Evolutionary conservation across 2,113 vertebrate genomes (phyloP), one percentile per base, ranked within the genome.

Genomic region (Planiliza haematocheilus): DNA sequence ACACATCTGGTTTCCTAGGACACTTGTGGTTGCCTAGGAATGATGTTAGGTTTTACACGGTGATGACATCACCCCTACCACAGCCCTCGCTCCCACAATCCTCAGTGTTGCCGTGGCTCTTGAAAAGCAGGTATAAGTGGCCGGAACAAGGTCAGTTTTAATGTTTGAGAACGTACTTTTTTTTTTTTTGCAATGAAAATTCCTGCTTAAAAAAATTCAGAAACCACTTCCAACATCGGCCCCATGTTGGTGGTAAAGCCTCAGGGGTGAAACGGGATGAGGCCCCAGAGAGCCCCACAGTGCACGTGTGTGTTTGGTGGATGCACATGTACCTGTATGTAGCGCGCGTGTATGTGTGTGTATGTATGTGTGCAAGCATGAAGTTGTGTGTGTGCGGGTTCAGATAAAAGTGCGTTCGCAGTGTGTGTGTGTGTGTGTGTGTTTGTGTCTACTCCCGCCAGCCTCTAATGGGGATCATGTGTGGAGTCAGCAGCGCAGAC

Each of bases 391-490:
- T 67, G 24, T 53, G 55, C 65, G 59, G 13, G 79, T 67, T 63
- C 63, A 82, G 36, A 64, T 82, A 41, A 61, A 74, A 64, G 76
- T 59, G 68, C 12, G 12, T 58, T 42, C 70, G 58, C 48, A 38
- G 66, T 78, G 56, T 64, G 46, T 53, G 16, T 24, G 43, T 56
- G 45, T 71, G 58, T 65, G 49, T 62, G 50, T 64, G 71, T 74
- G 75, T 85, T 86, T 84, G 76, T 79, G 68, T 84, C 63, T 88
- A 63, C 83, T 90, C 89, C 86, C 82, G 83, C 84, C 85, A 89
- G 91, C 84, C 86, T 85, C 82, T 93, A 93, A 94, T 93, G 89
- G 89, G 87, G 90, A 93, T 93, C 93, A 93, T 92, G 91, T 93
- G 93, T 93, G 91, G 88, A 92, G 88, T 92, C 91, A 92, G 92